A percentile compares a stretch with the other conserved stretches of the same genome.
These are phyloP conservation scores for Tachuris rubrigastra DNA, from an alignment of 2,113 vertebrate genomes.

Conservation along the genomic window DNA sequence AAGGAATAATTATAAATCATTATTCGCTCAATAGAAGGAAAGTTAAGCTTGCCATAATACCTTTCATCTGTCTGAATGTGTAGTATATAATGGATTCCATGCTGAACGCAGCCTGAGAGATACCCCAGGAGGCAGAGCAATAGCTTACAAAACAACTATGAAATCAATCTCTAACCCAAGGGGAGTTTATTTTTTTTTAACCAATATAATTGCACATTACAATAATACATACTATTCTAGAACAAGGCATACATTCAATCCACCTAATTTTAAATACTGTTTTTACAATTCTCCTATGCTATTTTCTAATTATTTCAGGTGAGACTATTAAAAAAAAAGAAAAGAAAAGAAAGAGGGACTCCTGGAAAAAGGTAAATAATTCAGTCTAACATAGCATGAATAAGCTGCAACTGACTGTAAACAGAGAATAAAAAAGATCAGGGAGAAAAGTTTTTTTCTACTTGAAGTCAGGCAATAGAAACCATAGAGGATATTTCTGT, in stretches of 20 bases:
- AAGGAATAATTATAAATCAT: conserved; percentile 39
- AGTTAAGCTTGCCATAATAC: conserved; percentile 38
- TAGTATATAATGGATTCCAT: background rate
- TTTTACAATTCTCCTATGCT: conserved; percentile 11
- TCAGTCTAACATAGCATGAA: background rate
- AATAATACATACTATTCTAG: background rate
- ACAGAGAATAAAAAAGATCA: background rate
- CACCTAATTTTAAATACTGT: conserved; percentile 38
- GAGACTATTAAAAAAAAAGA: background rate
- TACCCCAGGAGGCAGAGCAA: conserved; percentile 47
- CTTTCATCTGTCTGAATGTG: conserved; percentile 25
- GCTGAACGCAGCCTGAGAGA: background rate
- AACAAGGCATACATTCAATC: conserved; percentile 7
- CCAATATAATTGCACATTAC: conserved; percentile 28
- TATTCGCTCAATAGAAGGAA: conserved; percentile 21
- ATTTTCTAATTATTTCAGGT: conserved; percentile 58
- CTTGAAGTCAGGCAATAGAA: background rate
- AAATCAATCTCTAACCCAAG: conserved; percentile 33
- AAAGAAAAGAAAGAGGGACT: background rate
- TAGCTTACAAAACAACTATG: conserved; percentile 46
- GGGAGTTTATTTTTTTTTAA: background rate
- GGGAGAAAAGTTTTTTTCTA: background rate
- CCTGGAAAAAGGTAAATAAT: conserved; percentile 20
- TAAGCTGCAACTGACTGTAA: background rate
- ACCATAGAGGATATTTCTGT: background rate